Conservation (phyloP, 2,113 vertebrate species). For the Sinocyclocheilus rhinocerous region DNA sequence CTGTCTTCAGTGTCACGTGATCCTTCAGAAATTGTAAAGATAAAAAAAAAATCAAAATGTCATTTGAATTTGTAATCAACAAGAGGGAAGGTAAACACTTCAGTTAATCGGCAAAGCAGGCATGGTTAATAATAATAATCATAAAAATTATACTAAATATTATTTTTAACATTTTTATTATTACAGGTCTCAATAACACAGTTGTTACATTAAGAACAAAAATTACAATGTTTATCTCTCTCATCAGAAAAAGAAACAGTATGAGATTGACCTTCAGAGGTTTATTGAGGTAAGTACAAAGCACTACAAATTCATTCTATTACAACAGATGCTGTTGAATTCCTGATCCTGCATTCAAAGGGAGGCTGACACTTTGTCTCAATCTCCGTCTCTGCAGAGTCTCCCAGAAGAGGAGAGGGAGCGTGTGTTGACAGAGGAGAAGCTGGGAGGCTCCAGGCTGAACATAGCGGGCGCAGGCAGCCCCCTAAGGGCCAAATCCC, state of each 20-base stretch:
- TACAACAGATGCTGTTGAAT: neutral
- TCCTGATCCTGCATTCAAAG: neutral
- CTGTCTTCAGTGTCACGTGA: neutral
- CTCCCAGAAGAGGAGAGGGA: slow-evolving; percentile 79
- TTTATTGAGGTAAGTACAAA: slow-evolving; percentile 74
- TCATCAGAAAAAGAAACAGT: slow-evolving; percentile 81
- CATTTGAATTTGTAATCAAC: neutral
- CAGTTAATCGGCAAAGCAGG: neutral
- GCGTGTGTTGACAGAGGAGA: slow-evolving; percentile 74
- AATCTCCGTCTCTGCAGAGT: slow-evolving; percentile 63
- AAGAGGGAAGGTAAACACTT: neutral
- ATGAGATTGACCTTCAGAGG: slow-evolving; percentile 77
- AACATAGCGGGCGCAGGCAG: slow-evolving; percentile 56
- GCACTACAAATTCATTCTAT: neutral
- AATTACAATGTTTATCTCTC: neutral
- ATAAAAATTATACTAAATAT: neutral
- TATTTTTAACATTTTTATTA: neutral
- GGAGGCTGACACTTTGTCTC: neutral
- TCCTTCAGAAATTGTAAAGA: neutral
- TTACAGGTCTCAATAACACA: neutral
- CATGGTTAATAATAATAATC: neutral
- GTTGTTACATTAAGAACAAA: neutral
- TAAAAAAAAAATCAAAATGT: neutral
- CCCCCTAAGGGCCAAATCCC: slow-evolving; percentile 70
- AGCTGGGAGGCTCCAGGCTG: slow-evolving; percentile 69